Evolutionary conservation across 1,140 invertebrate genomes (phyloP).

Genomic region (Penaeus chinensis): DNA sequence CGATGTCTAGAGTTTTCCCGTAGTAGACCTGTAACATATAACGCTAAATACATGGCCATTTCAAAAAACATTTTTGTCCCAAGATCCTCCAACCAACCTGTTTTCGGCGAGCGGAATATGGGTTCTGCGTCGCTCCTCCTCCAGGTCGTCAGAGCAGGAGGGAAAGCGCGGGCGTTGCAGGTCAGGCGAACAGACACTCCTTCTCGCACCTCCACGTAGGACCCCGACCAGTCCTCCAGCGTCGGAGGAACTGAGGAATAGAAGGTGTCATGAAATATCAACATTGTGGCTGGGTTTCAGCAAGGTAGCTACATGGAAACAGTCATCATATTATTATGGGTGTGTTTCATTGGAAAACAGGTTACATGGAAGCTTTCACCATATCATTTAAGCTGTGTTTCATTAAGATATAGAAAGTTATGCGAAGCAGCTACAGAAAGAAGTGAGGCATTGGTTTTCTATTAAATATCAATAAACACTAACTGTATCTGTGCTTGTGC

Average conservation of each 20-base stretch:
- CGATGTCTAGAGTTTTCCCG: not conserved
- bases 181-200: slow-evolving; percentile 78
- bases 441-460: too few species aligned
- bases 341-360: not conserved
- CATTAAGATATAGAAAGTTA: too few species aligned
- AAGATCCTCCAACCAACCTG: not conserved
- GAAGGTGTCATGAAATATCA: not conserved
- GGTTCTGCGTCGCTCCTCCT: slow-evolving; percentile 83
- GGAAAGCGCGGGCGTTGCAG: slow-evolving; percentile 83
- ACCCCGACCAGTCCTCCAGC: slow-evolving; percentile 47
- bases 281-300: too few species aligned
- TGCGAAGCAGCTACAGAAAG: too few species aligned
- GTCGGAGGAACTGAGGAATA: slow-evolving; percentile 27
- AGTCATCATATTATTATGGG: not conserved
- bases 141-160: slow-evolving; percentile 87
- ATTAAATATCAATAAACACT: too few species aligned
- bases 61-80: too few species aligned
- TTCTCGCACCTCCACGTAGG: slow-evolving; percentile 81
- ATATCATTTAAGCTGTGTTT: not conserved
- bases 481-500: too few species aligned
- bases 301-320: too few species aligned
- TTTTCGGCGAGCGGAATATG: slow-evolving; percentile 69
- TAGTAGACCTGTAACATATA: not conserved
- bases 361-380: not conserved
- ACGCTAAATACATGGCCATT: too few species aligned